phyloP scores from a whole-genome alignment of 2,113 vertebrate species.

The Alouatta palliata region DNA sequence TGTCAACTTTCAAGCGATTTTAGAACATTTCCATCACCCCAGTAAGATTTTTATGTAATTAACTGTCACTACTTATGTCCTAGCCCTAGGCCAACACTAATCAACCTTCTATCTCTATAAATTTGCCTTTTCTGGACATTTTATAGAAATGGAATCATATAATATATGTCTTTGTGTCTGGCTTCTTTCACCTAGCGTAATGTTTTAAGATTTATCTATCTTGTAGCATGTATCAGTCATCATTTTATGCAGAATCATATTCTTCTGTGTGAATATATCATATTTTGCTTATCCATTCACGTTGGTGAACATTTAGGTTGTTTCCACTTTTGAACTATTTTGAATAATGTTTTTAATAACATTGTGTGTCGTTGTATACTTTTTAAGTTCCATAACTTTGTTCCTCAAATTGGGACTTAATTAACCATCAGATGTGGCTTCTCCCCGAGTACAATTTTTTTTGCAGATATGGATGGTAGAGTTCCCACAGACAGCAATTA shows the following conservation, averaged over 20 bases:
- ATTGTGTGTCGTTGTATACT: not conserved
- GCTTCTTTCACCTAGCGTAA: not conserved
- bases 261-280: not conserved
- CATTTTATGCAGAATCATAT: not conserved
- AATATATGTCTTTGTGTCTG: not conserved
- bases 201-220: not conserved
- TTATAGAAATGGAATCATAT: not conserved
- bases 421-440: not conserved
- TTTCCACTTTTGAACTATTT: not conserved
- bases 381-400: not conserved
- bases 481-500: not conserved
- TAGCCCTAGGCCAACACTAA: not conserved
- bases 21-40: not conserved
- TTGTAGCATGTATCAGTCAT: not conserved
- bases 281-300: not conserved
- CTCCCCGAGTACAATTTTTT: not conserved
- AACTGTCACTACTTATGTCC: not conserved
- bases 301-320: not conserved
- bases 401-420: not conserved
- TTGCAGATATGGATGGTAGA: not conserved
- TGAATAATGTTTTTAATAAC: not conserved
- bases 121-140: not conserved
- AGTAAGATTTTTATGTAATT: not conserved
- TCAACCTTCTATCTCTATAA: not conserved
- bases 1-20: not conserved